Evolutionary conservation across 2,888 invertebrate genomes (phyloP), one percentile per base, ranked within the genome.

Genomic region (Macrophya alboannulata): DNA sequence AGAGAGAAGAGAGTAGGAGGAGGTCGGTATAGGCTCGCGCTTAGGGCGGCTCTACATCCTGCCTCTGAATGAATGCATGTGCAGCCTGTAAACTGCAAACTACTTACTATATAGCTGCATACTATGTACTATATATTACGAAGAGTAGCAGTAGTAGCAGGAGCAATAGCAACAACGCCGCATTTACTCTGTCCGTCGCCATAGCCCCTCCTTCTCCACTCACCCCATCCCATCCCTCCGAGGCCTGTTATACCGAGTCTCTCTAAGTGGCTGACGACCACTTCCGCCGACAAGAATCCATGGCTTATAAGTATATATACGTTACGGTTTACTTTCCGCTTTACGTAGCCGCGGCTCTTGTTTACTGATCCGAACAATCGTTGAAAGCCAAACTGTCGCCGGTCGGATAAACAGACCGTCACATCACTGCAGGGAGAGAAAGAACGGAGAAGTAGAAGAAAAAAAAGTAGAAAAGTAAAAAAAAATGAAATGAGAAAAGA

Each of bases 191-290:
- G 62, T 25, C 25, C 62, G 21, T 62, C 62, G 62, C 25, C 62
- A 62, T 62, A 8, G 25, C 25, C 25, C 21, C 25, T 25, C 62
- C 25, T 40, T 43, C 74, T 45, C 17, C n/a, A 74, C 45, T 37
- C n/a, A n/a, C 21, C 74, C 31, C 74, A 31, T 45, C 48, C 74
- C 45, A 31, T 68, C 37, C 68, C 68, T 68, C 68, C 68, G 37
- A 37, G 85, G 85, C 84, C 86, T 86, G 82, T 85, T 85, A 71
- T 51, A 85, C 83, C 77, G 84, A 82, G 86, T 84, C 87, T 86
- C 87, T 86, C 87, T 86, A 87, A 89, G 88, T 88, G 88, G 86
- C 87, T 86, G 89, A 88, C 89, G 88, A 89, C 88, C 88, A 87
- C 88, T 89, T 89, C 89, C 88, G 89, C 87, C 86, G 87, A 87